Percentiles rank a stretch among this genome's conserved stretches.
These are phyloP conservation scores for Xiphias gladius DNA, from an alignment of 2,113 vertebrate genomes.

Conservation along the genomic window DNA sequence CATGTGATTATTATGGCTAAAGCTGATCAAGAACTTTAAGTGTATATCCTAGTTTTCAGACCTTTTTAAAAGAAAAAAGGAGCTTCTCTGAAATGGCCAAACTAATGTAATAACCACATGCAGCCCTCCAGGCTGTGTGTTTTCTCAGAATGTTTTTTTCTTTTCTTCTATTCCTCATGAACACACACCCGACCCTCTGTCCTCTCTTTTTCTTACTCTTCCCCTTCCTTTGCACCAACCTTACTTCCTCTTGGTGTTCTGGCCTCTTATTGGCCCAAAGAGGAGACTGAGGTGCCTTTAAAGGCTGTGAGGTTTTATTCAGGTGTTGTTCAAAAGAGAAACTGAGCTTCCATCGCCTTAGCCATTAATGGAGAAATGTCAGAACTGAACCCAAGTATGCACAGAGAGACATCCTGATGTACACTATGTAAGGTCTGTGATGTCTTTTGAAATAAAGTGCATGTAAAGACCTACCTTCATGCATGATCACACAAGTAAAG, in stretches of 20 bases:
- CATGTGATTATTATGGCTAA: constrained; percentile 21
- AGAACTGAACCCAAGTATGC: neutral
- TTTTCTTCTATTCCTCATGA: constrained; percentile 45
- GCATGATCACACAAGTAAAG: neutral
- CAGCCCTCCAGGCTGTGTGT: neutral
- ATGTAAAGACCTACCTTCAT: neutral
- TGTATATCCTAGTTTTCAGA: constrained; percentile 41
- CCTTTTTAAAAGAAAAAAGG: constrained; percentile 19
- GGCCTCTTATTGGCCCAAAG: constrained; percentile 55
- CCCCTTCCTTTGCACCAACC: constrained; percentile 64
- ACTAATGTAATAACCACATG: constrained; percentile 46
- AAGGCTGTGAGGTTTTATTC: constrained; percentile 53
- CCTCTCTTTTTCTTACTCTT: constrained; percentile 44
- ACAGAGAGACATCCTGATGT: neutral
- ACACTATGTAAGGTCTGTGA: neutral
- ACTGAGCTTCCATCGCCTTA: neutral
- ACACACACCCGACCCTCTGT: constrained; percentile 51
- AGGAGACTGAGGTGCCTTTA: constrained; percentile 67
- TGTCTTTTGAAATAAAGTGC: neutral
- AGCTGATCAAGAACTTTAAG: constrained; percentile 47
- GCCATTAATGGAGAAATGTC: constrained; percentile 24
- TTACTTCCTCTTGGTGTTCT: constrained; percentile 69
- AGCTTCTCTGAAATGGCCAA: constrained; percentile 5
- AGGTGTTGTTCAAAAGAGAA: constrained; percentile 12
- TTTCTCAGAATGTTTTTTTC: constrained; percentile 36